Conservation (phyloP, 1,140 invertebrate genomes). For the Battus philenor region DNA sequence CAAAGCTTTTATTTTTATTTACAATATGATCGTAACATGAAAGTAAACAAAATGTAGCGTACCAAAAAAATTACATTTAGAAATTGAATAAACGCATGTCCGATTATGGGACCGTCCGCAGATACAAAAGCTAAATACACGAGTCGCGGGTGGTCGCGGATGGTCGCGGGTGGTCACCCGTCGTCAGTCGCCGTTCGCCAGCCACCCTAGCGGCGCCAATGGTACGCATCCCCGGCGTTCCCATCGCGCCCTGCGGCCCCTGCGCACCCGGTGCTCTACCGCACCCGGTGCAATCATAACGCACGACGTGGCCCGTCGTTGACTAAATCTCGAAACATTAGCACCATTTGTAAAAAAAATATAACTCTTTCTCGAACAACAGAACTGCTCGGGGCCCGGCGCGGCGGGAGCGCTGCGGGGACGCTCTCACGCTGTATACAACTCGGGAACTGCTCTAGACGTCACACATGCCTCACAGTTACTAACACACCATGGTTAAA, state of each 20-base stretch:
- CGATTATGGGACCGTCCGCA: conserved; percentile 16
- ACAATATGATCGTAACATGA: conserved; percentile 71
- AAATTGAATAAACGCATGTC: conserved; percentile 44
- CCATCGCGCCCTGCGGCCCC: conserved; percentile 25
- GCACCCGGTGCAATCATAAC: too few species aligned
- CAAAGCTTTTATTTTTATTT: conserved; percentile 75
- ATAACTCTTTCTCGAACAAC: conserved; percentile 48
- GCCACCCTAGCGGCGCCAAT: conserved; percentile 38
- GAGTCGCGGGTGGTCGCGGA: conserved; percentile 41
- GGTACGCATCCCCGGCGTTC: conserved; percentile 44
- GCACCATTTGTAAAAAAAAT: conserved; percentile 74
- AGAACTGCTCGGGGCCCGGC: conserved; percentile 20
- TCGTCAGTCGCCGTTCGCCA: not conserved
- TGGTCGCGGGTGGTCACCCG: too few species aligned
- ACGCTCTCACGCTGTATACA: conserved; percentile 24
- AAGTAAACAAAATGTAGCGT: conserved; percentile 73
- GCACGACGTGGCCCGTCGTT: conserved; percentile 50
- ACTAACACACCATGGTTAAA: conserved; percentile 58
- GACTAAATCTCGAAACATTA: conserved; percentile 68
- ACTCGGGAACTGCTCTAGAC: conserved; percentile 32
- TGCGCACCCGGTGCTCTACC: conserved; percentile 31
- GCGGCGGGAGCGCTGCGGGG: conserved; percentile 8
- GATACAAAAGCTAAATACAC: conserved; percentile 66
- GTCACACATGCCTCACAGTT: conserved; percentile 41
- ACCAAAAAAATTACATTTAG: conserved; percentile 64